Base-by-base conservation (phyloP, 2,888 invertebrate species). In the Cancer borealis region DNA sequence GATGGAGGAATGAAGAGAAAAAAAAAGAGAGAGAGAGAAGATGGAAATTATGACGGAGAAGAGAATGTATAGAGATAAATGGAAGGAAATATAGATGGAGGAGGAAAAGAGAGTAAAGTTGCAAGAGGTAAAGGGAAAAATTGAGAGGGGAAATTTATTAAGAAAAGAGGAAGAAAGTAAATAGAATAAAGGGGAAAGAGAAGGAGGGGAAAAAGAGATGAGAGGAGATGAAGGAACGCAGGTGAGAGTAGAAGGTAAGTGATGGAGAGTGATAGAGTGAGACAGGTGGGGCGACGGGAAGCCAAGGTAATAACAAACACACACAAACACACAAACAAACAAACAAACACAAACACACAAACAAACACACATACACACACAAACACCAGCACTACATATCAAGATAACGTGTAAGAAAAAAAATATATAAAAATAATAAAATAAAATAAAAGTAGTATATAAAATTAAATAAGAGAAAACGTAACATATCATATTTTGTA, bases 221-320 rank as follows among this genome's bases (percentile, higher is more conserved):
- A n/a, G 73, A n/a, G 73, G n/a, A 73, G 21, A 26, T 6, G n/a
- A 73, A 26, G 73, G 73, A 73, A n/a, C 73, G n/a, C n/a, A 73
- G 73, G 73, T 73, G 73, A 73, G 73, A 26, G n/a, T 21, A 21
- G n/a, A 73, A n/a, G 73, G n/a, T 4, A 73, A 73, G n/a, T 73
- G 73, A 73, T 73, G 73, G 73, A 73, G 73, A 73, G 73, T n/a
- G 73, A 73, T 73, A n/a, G 88, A 88, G n/a, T 49, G 21, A 46
- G 46, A 88, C 21, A 26, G 49, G n/a, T 47, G 17, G 47, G 17
- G 4, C 4, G n/a, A 6, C 46, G 21, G 39, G 8, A 88, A 88
- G 26, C n/a, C n/a, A 26, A 88, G 39, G 39, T 4, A 46, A 47
- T n/a, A 21, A 49, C 21, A 73, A 10, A 54, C 54, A 54, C 8